Evolutionary conservation across 2,797 vertebrate species (phyloP), one percentile per base, ranked within the genome.

Genomic region (Cirrhinus mrigala): DNA sequence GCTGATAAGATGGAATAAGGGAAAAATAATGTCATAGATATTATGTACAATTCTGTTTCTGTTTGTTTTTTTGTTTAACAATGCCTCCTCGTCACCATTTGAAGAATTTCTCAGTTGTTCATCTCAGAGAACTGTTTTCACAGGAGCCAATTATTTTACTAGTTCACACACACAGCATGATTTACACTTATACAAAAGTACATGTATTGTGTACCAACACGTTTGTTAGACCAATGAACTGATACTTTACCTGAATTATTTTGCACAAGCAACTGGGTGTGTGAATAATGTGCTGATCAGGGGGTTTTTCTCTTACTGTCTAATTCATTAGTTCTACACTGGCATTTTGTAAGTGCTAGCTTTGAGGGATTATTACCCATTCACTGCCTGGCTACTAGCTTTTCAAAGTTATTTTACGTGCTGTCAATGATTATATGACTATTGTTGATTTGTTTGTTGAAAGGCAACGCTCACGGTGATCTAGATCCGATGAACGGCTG

Each of bases 1-100:
- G 93, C 94, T 93, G 94, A 93, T 91, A 95, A 94, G 90, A 91
- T 91, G 92, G 91, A 94, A 91, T 92, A 93, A 94, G 94, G 93
- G 94, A 92, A 94, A 91, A 87, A 92, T 92, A 90, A 92, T 92
- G 85, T 87, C 88, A 81, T 71, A 52, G 66, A 81, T 73, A 70
- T 89, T 92, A 89, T 89, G 81, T 93, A 93, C 93, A 88, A 87
- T 90, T 88, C 88, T 81, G 87, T 90, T 89, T 69, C 84, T 87
- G 60, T 77, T 83, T n/a, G 1, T 40, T 73, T 80, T 90, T 89
- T 93, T 93, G 89, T 66, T 66, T 29, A 33, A 86, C 37, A 71
- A 89, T 90, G 86, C 77, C 83, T 91, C 92, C 82, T 89, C 82
- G 52, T 79, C 91, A 89, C 88, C 62, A 50, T 68, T 70, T 85